Evolutionary conservation across 23 tunicate species (phyloP).

Genomic region (Botrylloides violaceus): DNA sequence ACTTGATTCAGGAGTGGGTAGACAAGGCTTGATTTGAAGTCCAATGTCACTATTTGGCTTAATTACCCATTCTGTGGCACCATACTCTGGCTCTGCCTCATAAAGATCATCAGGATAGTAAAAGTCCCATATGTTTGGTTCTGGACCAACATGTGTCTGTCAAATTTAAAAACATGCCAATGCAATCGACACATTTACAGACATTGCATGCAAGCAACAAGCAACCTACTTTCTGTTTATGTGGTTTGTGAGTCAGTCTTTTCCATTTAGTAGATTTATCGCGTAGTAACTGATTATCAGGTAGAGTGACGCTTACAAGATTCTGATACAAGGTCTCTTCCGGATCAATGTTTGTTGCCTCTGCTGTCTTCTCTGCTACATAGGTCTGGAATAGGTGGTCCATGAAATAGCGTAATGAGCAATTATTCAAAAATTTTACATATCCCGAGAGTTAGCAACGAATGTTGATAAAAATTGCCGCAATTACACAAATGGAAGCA

Average conservation of each 20-base stretch:
- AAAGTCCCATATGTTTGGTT: conserved; percentile 42
- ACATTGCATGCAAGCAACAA: neutral
- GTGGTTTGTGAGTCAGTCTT: conserved; percentile 15
- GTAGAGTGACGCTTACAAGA: conserved; percentile 38
- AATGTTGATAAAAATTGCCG: too few species aligned
- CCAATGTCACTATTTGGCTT: neutral
- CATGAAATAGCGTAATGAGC: too few species aligned
- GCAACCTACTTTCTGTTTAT: conserved; percentile 2
- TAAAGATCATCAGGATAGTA: conserved; percentile 38
- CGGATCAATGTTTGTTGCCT: conserved; percentile 72
- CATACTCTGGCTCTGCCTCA: conserved; percentile 35
- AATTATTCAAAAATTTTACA: too few species aligned
- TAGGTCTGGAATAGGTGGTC: conserved; percentile 27
- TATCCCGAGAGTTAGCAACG: too few species aligned
- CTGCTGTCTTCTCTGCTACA: conserved; percentile 45
- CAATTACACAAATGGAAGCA: too few species aligned
- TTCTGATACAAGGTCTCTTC: conserved; percentile 47
- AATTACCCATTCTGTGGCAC: neutral
- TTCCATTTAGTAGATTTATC: conserved; percentile 10
- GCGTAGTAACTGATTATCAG: conserved; percentile 8
- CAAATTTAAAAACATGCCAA: neutral
- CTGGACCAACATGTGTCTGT: conserved; percentile 8
- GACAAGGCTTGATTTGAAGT: neutral
- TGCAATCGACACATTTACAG: too few species aligned
- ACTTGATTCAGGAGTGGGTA: neutral